Percentiles rank a stretch among this genome's conserved stretches.
Conservation (phyloP, 1,140 invertebrate genomes). For the Penaeus chinensis region DNA sequence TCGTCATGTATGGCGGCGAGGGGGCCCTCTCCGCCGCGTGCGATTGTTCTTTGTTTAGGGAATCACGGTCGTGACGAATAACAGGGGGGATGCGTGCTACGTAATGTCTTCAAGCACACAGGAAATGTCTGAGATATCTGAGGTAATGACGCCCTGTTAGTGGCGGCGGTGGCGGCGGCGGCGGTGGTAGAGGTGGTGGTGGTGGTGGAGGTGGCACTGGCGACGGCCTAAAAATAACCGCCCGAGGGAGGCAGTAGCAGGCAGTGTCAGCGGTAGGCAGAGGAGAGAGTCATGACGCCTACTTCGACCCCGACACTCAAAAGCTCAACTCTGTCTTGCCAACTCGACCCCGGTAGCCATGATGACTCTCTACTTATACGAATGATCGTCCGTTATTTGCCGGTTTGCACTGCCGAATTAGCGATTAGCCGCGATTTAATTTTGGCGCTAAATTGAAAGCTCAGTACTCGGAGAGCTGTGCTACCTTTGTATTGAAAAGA, state of each 20-base stretch:
- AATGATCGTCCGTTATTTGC: too few relatives aligned
- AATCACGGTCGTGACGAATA: not conserved
- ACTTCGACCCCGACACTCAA: not conserved
- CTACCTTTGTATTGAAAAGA: too few relatives aligned
- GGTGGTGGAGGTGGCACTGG: slow-evolving; percentile 12
- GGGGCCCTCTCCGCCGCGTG: not conserved
- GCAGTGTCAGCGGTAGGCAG: not conserved
- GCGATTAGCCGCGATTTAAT: too few relatives aligned
- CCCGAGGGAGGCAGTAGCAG: slow-evolving; percentile 20
- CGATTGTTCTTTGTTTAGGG: not conserved
- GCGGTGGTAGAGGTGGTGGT: not conserved
- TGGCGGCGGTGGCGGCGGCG: too few relatives aligned
- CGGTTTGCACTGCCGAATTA: too few relatives aligned
- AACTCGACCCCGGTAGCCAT: too few relatives aligned
- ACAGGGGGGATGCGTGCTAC: not conserved
- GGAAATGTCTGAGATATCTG: slow-evolving; percentile 13
- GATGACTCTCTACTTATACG: too few relatives aligned
- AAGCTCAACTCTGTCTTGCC: too few relatives aligned
- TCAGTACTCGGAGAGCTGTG: too few relatives aligned
- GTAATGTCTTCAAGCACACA: not conserved
- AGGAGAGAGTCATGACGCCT: slow-evolving; percentile 21
- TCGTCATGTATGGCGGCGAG: not conserved
- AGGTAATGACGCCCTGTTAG: not conserved
- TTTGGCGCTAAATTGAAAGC: too few relatives aligned
- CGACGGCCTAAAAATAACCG: slow-evolving; percentile 27